Base-by-base conservation (phyloP, 1,140 invertebrate species). In the Drosophila subobscura region DNA sequence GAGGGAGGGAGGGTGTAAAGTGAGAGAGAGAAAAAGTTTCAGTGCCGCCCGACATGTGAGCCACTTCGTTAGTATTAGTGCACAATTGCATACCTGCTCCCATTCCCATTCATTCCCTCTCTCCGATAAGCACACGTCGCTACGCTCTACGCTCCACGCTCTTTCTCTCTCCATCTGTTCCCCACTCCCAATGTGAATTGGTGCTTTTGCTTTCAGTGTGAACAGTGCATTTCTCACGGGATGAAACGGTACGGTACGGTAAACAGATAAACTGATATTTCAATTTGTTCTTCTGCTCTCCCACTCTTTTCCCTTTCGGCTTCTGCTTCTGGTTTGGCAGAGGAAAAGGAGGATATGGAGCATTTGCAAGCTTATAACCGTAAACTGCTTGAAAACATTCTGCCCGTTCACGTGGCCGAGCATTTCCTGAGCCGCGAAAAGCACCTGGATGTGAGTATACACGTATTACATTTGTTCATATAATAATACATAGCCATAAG, bases 291-390 rank as follows among this genome's bases (percentile, higher is more conserved):
- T 72, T 51, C 80, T 50, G 22, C 41, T 56, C 27, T 53, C 14
- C 33, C 51, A 64, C 25, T 42, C 23, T 49, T 44, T 57, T 22
- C 22, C 6, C 12, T 40, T 44, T 33, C 27, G 33, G n/a, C 12
- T 45, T 49, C 6, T 58, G 8, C 7, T 25, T 47, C 20, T 52
- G 5, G 29, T 27, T 72, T 51, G 20, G 40, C 92, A 96, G 96
- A 98, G 90, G 97, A 98, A 92, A 98, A 98, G 85, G 96, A 97
- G 90, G 97, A 98, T 76, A 98, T 98, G 95, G 97, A 98, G 90
- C 96, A 98, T 91, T 92, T 98, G 61, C 97, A 98, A 92, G 97
- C 97, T 20, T 98, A 98, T 92, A 98, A 98, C 91, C 94, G 96
- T 70, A 97, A 98, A 92, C 94, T 99, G 22, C 93, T 99, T 29